phyloP scores from a whole-genome alignment of 2,113 vertebrate genomes.

The Glaucomys volans region DNA sequence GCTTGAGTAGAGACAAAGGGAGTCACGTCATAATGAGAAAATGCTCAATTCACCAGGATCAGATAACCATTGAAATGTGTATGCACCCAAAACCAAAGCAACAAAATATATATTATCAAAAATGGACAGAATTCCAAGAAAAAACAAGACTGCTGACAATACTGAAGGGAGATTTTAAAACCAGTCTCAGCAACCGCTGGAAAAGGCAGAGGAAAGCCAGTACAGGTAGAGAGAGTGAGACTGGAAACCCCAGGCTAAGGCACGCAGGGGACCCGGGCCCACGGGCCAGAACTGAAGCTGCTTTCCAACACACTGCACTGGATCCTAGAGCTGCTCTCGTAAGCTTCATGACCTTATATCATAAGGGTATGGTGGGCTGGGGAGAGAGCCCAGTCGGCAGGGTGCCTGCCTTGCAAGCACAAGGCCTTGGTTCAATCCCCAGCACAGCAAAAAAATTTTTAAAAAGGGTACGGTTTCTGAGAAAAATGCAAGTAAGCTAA shows the following conservation, averaged over 20 bases:
- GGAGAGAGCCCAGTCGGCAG: no score
- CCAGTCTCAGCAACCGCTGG: not conserved
- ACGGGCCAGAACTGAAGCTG: not conserved
- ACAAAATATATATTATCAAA: not conserved
- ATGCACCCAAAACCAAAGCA: not conserved
- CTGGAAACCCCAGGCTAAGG: not conserved
- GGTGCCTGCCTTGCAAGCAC: no score
- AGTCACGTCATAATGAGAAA: constrained; percentile 40
- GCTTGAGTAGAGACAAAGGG: constrained; percentile 5
- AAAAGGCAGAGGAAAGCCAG: not conserved
- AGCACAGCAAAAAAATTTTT: no score
- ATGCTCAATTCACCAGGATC: constrained; percentile 22
- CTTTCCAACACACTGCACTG: fast-evolving
- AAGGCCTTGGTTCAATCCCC: no score
- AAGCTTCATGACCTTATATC: not conserved
- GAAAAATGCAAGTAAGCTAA: not conserved
- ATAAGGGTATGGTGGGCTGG: no score
- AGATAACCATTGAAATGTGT: not conserved
- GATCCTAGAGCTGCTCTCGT: not conserved
- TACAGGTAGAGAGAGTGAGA: no score
- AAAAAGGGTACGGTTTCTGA: not conserved
- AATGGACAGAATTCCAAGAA: not conserved
- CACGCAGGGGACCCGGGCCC: no score
- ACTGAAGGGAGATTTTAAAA: not conserved
- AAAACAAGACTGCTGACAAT: not conserved